phyloP scores from a whole-genome alignment of 1,140 invertebrate species.

The Eupristina koningsbergeri region DNA sequence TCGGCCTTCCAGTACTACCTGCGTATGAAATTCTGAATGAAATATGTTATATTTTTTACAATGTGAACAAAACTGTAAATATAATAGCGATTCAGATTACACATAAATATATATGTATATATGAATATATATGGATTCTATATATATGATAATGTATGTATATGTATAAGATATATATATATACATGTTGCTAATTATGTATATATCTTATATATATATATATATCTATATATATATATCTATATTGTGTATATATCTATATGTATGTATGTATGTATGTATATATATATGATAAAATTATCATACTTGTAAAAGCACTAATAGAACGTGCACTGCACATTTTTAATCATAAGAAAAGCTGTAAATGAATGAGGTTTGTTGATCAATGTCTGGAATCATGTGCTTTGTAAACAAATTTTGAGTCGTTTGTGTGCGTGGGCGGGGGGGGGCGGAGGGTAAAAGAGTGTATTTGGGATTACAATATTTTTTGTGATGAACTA shows the following conservation, averaged over 20 bases:
- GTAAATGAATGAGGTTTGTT: slow-evolving; percentile 14
- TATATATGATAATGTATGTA: too few species aligned
- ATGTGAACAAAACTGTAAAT: slow-evolving; percentile 72
- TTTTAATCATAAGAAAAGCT: slow-evolving; percentile 15
- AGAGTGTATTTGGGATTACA: slow-evolving; percentile 45
- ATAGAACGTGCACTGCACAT: slow-evolving; percentile 59
- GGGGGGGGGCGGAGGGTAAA: not conserved
- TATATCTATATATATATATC: too few species aligned
- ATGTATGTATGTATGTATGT: too few species aligned
- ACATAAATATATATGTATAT: slow-evolving; percentile 59
- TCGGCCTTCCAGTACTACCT: slow-evolving; percentile 72
- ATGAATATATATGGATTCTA: too few species aligned
- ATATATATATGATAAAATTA: slow-evolving; percentile 60
- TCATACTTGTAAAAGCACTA: slow-evolving; percentile 58
- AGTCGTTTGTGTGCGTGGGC: slow-evolving; percentile 3
- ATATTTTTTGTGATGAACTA: slow-evolving; percentile 32
- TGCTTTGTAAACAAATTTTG: slow-evolving; percentile 30
- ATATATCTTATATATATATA: too few species aligned
- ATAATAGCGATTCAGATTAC: slow-evolving; percentile 69
- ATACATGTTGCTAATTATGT: too few species aligned
- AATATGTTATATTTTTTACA: slow-evolving; percentile 74
- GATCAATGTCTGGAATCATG: slow-evolving; percentile 4
- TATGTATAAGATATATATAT: too few species aligned
- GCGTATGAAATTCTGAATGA: slow-evolving; percentile 72
- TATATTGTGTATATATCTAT: too few species aligned